A percentile compares a stretch with the other conserved stretches of the same genome.
These are phyloP conservation scores for Meganola albula DNA, from an alignment of 2,888 invertebrate species.

Conservation along the genomic window DNA sequence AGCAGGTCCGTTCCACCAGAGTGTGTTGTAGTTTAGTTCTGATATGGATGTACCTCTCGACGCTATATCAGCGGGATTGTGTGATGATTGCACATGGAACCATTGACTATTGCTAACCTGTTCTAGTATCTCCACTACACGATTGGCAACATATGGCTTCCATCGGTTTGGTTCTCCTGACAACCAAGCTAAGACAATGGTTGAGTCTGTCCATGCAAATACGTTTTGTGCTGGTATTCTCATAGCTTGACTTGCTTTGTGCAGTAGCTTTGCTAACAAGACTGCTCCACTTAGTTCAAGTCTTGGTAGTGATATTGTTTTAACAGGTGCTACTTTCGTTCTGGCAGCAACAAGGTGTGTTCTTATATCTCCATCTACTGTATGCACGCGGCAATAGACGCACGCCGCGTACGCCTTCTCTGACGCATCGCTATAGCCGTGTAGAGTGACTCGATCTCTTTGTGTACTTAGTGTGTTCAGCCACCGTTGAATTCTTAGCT, in stretches of 20 bases:
- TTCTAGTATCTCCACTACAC: conserved; percentile 1
- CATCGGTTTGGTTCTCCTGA: neutral
- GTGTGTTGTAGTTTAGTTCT: neutral
- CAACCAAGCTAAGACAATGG: conserved; percentile 1
- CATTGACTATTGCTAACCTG: conserved; percentile 1
- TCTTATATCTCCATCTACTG: neutral
- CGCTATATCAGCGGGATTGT: conserved; percentile 5
- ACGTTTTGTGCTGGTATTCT: neutral
- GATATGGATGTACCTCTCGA: conserved; percentile 4
- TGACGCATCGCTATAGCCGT: conserved; percentile 3
- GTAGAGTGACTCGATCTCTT: neutral
- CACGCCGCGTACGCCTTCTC: neutral
- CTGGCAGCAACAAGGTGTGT: conserved; percentile 1
- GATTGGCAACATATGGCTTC: conserved; percentile 1
- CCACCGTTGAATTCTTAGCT: conserved; percentile 1
- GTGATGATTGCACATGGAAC: conserved; percentile 4
- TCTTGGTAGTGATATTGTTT: conserved; percentile 4
- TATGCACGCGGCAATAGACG: neutral
- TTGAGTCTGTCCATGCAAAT: conserved; percentile 2
- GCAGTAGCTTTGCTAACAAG: neutral
- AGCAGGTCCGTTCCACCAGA: conserved; percentile 1
- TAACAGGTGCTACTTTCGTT: conserved; percentile 2
- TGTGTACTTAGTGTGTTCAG: neutral
- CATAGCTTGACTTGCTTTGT: conserved; percentile 1
- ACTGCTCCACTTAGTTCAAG: conserved; percentile 5